Conservation (phyloP, 2,888 invertebrate species). For the Archips crataeganus region DNA sequence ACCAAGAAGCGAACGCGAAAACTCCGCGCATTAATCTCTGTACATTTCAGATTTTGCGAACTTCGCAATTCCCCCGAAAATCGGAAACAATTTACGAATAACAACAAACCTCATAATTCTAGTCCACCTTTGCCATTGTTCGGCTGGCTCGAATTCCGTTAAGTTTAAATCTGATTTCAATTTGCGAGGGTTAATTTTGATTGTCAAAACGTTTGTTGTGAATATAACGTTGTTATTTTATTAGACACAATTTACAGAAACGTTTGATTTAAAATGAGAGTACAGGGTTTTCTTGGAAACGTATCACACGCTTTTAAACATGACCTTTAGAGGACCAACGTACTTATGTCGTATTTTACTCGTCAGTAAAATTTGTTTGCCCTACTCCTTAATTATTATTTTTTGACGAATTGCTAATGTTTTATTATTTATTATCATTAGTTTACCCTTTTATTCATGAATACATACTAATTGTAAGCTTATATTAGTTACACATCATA, state of each 20-base stretch:
- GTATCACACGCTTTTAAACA: background rate
- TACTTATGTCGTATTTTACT: too few relatives aligned
- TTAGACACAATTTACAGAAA: background rate
- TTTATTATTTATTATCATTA: too few relatives aligned
- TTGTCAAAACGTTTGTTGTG: background rate
- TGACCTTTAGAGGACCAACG: background rate
- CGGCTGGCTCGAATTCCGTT: constrained; percentile 9
- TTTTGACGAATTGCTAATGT: too few relatives aligned
- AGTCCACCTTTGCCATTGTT: constrained; percentile 64
- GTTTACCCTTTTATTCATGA: too few relatives aligned
- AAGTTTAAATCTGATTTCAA: constrained; percentile 23
- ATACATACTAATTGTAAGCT: too few relatives aligned
- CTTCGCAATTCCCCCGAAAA: constrained; percentile 67
- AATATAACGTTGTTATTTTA: background rate
- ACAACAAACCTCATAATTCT: constrained; percentile 79
- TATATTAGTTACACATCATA: too few relatives aligned
- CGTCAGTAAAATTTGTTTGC: too few relatives aligned
- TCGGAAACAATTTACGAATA: constrained; percentile 79
- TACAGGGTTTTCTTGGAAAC: background rate
- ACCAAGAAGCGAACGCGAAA: constrained; percentile 51
- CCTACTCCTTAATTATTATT: too few relatives aligned
- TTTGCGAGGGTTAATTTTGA: constrained; percentile 22
- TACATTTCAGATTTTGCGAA: constrained; percentile 73
- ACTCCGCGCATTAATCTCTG: constrained; percentile 77
- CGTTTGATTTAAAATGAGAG: background rate